phyloP scores from a whole-genome alignment of 2,888 invertebrate species.

The Catocala sponsa region DNA sequence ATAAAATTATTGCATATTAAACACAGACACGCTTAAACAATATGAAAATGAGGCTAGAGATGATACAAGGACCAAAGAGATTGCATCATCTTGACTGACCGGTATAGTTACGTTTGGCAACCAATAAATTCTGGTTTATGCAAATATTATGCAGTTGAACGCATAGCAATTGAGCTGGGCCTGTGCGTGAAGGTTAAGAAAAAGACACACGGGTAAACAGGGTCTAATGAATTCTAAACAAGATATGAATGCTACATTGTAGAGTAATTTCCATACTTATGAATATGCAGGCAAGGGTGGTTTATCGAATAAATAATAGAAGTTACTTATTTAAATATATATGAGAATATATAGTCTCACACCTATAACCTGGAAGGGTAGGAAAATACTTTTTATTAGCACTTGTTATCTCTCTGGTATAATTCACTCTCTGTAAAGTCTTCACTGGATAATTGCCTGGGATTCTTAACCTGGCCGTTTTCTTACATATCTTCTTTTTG shows the following conservation, averaged over 20 bases:
- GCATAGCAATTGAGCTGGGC: slow-evolving; percentile 19
- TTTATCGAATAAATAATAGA: not conserved
- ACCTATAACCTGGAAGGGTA: too few relatives aligned
- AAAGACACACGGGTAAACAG: slow-evolving; percentile 17
- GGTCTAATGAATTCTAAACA: slow-evolving; percentile 12
- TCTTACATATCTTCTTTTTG: too few relatives aligned
- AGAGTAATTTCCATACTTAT: slow-evolving; percentile 13
- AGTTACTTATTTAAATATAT: too few relatives aligned
- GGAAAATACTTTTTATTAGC: too few relatives aligned
- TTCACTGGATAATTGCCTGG: too few relatives aligned
- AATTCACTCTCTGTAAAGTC: too few relatives aligned
- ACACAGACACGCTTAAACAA: slow-evolving; percentile 53
- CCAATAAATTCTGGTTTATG: slow-evolving; percentile 45
- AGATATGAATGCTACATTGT: slow-evolving; percentile 11
- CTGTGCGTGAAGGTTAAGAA: slow-evolving; percentile 29
- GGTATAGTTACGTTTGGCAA: slow-evolving; percentile 29
- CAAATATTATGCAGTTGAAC: slow-evolving; percentile 39
- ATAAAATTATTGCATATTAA: slow-evolving; percentile 12
- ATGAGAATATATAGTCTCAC: too few relatives aligned
- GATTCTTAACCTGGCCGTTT: too few relatives aligned
- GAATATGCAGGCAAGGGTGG: slow-evolving; percentile 4
- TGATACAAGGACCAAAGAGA: slow-evolving; percentile 63
- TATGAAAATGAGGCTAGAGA: slow-evolving; percentile 49
- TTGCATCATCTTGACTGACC: slow-evolving; percentile 76
- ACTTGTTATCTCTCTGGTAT: too few relatives aligned